Conservation (phyloP, 2,113 vertebrate genomes). For the Salvator merianae region DNA sequence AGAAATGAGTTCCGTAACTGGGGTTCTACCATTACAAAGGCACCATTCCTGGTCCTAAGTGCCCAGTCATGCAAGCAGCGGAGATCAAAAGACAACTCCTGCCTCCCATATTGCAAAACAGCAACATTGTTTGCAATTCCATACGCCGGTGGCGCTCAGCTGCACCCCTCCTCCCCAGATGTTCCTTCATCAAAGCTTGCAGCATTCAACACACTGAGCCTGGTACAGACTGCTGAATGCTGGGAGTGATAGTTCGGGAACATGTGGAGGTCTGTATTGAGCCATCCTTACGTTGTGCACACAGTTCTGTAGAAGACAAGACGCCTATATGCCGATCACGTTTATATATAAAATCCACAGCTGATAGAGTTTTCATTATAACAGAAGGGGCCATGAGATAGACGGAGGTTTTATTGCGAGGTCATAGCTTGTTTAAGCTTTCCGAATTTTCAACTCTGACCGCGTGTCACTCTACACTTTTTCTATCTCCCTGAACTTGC, state of each 20-base stretch:
- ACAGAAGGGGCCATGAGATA: background rate
- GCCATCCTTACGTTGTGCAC: too few species aligned
- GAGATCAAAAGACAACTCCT: too few species aligned
- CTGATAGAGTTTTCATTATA: background rate
- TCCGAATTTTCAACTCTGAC: background rate
- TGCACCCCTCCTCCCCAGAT: background rate
- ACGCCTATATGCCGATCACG: too few species aligned
- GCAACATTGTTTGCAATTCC: background rate
- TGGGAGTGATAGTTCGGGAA: background rate
- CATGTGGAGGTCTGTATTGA: background rate
- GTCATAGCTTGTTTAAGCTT: too few species aligned
- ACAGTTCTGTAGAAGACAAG: too few species aligned
- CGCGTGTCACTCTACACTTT: background rate
- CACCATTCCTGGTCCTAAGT: too few species aligned
- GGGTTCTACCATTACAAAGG: too few species aligned
- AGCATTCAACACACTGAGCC: background rate
- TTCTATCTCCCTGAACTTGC: background rate
- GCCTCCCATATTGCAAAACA: too few species aligned
- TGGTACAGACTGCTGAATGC: background rate
- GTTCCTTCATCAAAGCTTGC: background rate
- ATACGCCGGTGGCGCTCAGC: background rate
- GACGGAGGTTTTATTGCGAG: background rate
- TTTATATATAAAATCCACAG: background rate
- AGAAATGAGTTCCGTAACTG: too few species aligned
- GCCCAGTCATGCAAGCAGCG: too few species aligned